Evolutionary conservation across 1,140 invertebrate species (phyloP).

Genomic region (Ips nitidus): DNA sequence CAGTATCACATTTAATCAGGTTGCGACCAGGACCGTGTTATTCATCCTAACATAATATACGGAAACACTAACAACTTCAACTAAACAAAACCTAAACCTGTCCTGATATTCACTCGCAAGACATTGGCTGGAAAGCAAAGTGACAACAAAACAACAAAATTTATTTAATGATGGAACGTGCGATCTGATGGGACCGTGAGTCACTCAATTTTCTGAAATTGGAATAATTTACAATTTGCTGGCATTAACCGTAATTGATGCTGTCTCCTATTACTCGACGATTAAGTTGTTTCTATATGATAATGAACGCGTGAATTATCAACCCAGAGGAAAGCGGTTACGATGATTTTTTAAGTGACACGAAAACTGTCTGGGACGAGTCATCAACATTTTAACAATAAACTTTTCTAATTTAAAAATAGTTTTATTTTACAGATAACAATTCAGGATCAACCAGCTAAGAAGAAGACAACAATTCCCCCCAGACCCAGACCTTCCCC

Average conservation of each 20-base stretch:
- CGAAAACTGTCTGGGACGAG: neutral
- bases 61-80: too few relatives aligned
- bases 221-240: conserved; percentile 29
- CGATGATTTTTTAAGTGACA: neutral
- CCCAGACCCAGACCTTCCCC: too few relatives aligned
- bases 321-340: neutral
- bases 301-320: neutral
- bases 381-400: too few relatives aligned
- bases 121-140: neutral
- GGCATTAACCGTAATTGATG: conserved; percentile 18
- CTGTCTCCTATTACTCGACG: conserved; percentile 7
- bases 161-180: conserved; percentile 32
- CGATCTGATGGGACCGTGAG: conserved; percentile 15
- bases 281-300: neutral
- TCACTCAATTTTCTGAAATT: conserved; percentile 32
- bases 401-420: too few relatives aligned
- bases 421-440: too few relatives aligned
- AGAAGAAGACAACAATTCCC: too few relatives aligned
- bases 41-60: too few relatives aligned
- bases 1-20: too few relatives aligned
- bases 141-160: conserved; percentile 20
- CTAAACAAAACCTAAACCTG: too few relatives aligned
- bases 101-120: too few relatives aligned
- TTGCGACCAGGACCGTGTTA: too few relatives aligned
- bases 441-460: too few relatives aligned